Evolutionary conservation across 2,888 invertebrate genomes (phyloP).

Genomic region (Hyposoter didymator): DNA sequence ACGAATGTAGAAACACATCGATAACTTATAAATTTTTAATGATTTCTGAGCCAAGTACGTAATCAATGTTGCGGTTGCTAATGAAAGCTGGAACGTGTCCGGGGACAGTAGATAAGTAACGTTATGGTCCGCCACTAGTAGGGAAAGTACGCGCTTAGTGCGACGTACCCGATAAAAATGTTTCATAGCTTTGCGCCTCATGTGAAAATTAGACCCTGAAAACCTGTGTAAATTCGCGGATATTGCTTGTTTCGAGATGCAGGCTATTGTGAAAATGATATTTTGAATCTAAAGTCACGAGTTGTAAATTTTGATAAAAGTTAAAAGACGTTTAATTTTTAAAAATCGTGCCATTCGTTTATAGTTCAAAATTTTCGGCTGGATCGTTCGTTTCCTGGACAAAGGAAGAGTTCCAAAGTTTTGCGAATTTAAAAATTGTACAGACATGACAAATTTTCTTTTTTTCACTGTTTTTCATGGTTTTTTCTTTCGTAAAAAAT

Average conservation of each 20-base stretch:
- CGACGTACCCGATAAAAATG: constrained; percentile 20
- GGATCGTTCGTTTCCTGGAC: neutral
- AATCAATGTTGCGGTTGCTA: constrained; percentile 1
- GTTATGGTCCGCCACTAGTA: constrained; percentile 47
- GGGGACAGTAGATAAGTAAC: constrained; percentile 49
- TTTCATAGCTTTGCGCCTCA: neutral
- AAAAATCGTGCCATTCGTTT: neutral
- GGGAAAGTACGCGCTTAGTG: constrained; percentile 6
- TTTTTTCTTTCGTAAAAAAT: neutral
- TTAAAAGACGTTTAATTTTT: neutral
- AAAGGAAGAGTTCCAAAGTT: too few species aligned
- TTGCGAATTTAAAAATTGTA: too few species aligned
- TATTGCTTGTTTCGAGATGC: neutral
- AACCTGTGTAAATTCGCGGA: neutral
- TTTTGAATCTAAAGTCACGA: neutral
- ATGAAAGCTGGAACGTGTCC: constrained; percentile 24
- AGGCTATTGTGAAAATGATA: neutral
- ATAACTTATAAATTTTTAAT: constrained; percentile 26
- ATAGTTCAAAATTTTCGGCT: neutral
- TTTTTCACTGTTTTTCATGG: neutral
- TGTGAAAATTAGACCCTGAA: neutral
- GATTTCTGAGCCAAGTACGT: constrained; percentile 2
- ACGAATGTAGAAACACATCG: neutral
- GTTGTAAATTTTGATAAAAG: neutral
- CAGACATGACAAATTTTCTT: too few species aligned